Conservation (phyloP, 2,113 vertebrate species). For the Hemichromis elongatus region DNA sequence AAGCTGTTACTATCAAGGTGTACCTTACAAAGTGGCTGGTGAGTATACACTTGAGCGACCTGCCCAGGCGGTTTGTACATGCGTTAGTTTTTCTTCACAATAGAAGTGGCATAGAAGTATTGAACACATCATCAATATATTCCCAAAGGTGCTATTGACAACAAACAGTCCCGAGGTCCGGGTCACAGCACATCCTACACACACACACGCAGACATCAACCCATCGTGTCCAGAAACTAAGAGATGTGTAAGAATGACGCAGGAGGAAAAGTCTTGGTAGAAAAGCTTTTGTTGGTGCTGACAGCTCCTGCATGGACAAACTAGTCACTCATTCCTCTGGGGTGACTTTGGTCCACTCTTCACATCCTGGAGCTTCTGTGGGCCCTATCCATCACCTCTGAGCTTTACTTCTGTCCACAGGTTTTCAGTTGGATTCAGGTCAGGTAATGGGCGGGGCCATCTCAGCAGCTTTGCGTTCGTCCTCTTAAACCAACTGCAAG, state of each 20-base stretch:
- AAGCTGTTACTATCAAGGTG: background rate
- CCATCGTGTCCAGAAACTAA: background rate
- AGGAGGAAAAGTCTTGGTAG: background rate
- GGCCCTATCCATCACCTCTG: no score
- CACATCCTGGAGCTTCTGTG: no score
- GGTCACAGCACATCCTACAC: background rate
- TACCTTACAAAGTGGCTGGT: fast-evolving
- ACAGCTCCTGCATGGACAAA: background rate
- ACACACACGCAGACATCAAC: background rate
- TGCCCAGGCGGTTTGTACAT: background rate
- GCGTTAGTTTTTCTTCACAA: background rate
- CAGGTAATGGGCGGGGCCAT: no score
- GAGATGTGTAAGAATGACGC: background rate
- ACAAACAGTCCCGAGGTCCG: background rate
- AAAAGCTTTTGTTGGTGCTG: background rate
- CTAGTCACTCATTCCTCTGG: fast-evolving
- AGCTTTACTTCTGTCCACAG: no score
- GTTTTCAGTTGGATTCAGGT: no score
- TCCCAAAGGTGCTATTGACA: background rate
- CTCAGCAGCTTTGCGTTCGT: no score
- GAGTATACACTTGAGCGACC: background rate
- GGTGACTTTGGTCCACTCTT: background rate
- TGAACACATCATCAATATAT: background rate
- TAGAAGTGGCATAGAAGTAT: background rate
- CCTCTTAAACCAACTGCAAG: no score